These are phyloP conservation scores for Meiosimyza platycephala DNA, from an alignment of 2,888 invertebrate species.

Conservation along the genomic window DNA sequence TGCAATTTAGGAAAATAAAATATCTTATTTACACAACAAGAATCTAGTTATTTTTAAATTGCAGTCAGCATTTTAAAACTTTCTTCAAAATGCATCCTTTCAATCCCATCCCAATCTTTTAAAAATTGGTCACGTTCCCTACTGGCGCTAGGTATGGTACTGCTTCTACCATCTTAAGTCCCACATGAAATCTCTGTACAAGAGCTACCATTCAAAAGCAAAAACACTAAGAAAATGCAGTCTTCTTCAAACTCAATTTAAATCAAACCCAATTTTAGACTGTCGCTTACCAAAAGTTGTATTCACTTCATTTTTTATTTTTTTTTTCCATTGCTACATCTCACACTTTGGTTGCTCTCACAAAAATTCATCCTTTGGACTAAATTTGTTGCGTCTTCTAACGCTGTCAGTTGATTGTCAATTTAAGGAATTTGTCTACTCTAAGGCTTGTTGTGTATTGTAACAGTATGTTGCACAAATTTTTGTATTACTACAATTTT, in stretches of 20 bases:
- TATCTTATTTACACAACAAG: neutral
- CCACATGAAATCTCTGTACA: constrained; percentile 16
- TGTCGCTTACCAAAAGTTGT: neutral
- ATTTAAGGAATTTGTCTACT: constrained; percentile 31
- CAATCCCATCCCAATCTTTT: neutral
- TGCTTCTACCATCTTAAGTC: neutral
- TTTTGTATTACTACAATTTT: too few species aligned
- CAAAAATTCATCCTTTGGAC: neutral
- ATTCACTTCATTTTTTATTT: neutral
- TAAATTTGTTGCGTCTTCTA: neutral
- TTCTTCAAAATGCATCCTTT: neutral
- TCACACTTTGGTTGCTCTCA: neutral
- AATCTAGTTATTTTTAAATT: constrained; percentile 30
- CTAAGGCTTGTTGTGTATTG: neutral
- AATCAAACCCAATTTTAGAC: constrained; percentile 36
- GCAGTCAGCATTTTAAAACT: neutral
- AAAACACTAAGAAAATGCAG: neutral
- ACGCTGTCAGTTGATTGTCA: constrained; percentile 34
- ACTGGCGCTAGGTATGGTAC: neutral
- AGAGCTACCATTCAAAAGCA: neutral
- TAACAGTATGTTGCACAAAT: too few species aligned
- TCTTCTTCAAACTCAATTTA: constrained; percentile 38
- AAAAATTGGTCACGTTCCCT: too few species aligned
- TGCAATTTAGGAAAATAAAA: too few species aligned
- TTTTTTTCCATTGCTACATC: neutral